Evolutionary conservation across 2,797 vertebrate species (phyloP), one percentile per base, ranked within the genome.

Genomic region (Anguilla megastoma): DNA sequence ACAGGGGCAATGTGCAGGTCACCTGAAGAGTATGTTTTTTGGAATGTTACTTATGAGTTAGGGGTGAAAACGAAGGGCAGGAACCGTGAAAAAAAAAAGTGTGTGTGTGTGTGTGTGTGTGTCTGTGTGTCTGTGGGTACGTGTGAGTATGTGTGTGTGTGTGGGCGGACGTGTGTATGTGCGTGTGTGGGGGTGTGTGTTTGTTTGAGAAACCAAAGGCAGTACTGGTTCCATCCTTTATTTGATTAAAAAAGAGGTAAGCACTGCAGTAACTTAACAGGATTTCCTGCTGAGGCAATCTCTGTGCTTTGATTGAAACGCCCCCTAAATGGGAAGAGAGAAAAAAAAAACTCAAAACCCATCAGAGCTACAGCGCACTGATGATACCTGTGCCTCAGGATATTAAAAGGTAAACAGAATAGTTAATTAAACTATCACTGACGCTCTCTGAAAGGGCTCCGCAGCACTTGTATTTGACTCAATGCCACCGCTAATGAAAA

Each of bases 381-480:
- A 50, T 48, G 79, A 50, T 82, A 48, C 79, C 79, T 6, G 21
- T 48, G 79, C 76, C 36, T 80, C 76, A 80, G 79, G 79, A 50
- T n/a, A 50, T 82, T 12, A 82, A n/a, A 21, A 9, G 21, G 41
- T 82, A 50, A 48, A 82, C 41, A 82, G 79, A 41, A 80, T 16
- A 80, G 76, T 80, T 80, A 80, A 80, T 80, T 80, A 80, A 41
- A 80, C 14, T 45, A 80, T 80, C 76, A 41, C 36, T 80, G 76
- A 80, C 36, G 36, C 41, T 80, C 76, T 21, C 41, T 6, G 76
- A 45, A 18, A 21, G 1, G 76, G 16, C 33, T 41, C 10, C 16
- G 21, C 76, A 80, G 76, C 36, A 80, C 76, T 80, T 80, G 69
- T 30, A 36, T 45, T 80, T 80, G 76, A 80, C 76, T 21, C 36